Evolutionary conservation across 2,113 vertebrate genomes (phyloP), one percentile per base, ranked within the genome.

Genomic region (Dromaius novaehollandiae): DNA sequence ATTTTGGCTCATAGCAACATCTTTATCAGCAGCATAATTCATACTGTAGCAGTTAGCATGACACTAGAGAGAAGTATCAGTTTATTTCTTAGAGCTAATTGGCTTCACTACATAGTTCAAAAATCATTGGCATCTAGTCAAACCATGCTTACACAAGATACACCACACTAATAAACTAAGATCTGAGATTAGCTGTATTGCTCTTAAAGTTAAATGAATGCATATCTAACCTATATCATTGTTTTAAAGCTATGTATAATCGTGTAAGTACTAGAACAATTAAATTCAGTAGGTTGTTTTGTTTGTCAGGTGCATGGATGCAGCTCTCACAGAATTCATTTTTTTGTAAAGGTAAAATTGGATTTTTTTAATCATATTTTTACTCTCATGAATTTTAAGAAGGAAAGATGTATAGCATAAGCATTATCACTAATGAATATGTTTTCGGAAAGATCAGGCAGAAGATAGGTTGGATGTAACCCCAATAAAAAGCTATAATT

Each of bases 61-160:
- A 93, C 89, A 94, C 89, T 93, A 91, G 85, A 97, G 93, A 94
- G 82, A 97, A 90, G 66, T 89, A 96, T 95, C 84, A 53, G 71
- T 92, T 95, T 95, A 97, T 98, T 97, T 96, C 94, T 97, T 96
- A 91, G 88, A 96, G 89, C 75, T 97, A 89, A 97, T 97, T 97
- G 92, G 84, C 94, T 96, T 96, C 76, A 70, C 86, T 91, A 30
- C 80, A 73, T 81, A 51, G 70, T 93, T 95, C 89, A 82, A 96
- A 93, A 98, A 95, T 95, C 96, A 94, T 21, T 97, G 94, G 61
- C 87, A 71, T 88, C 61, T 64, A 95, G 88, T 96, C 88, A 88
- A 71, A 93, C 87, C 25, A 38, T 93, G 36, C 92, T 75, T 89
- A 66, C 73, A 75, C 82, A 95, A 94, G 96, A 95, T 71, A 66